Evolutionary conservation across 2,797 vertebrate genomes (phyloP).

Genomic region (Enoplosus armatus): DNA sequence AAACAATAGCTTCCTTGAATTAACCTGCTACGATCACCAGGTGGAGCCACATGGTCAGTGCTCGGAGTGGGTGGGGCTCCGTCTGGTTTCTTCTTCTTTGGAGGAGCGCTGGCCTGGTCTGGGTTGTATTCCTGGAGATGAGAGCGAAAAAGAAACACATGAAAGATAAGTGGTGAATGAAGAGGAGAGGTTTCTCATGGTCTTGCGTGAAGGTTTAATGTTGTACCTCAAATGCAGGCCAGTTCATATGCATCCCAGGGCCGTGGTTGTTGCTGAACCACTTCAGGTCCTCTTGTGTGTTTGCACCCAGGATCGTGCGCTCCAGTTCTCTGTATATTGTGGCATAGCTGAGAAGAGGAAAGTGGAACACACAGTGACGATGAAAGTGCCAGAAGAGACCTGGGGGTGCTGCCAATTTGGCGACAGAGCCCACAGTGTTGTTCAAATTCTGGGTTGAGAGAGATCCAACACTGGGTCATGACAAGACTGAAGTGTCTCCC

Average conservation of each 20-base stretch:
- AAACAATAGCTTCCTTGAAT: slow-evolving; percentile 38
- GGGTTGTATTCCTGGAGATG: slow-evolving; percentile 94
- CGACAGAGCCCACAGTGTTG: slow-evolving; percentile 33
- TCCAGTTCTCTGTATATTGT: slow-evolving; percentile 95
- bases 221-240: slow-evolving; percentile 95
- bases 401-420: slow-evolving; percentile 58
- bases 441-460: slow-evolving; percentile 51
- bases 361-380: slow-evolving; percentile 54
- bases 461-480: slow-evolving; percentile 40
- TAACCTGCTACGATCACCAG: slow-evolving; percentile 95
- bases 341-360: slow-evolving; percentile 87
- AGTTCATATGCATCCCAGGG: slow-evolving; percentile 97
- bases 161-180: neutral
- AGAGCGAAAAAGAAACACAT: neutral
- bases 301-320: slow-evolving; percentile 90
- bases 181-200: neutral
- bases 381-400: slow-evolving; percentile 53
- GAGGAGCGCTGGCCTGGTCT: slow-evolving; percentile 90
- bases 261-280: slow-evolving; percentile 97
- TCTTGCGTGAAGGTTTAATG: neutral
- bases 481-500: slow-evolving; percentile 35
- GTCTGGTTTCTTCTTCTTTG: slow-evolving; percentile 93
- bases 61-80: slow-evolving; percentile 90
- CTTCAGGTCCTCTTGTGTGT: slow-evolving; percentile 95
- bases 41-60: slow-evolving; percentile 90